phyloP scores from a whole-genome alignment of 2,113 vertebrate species.

The Zosterops pallidus region DNA sequence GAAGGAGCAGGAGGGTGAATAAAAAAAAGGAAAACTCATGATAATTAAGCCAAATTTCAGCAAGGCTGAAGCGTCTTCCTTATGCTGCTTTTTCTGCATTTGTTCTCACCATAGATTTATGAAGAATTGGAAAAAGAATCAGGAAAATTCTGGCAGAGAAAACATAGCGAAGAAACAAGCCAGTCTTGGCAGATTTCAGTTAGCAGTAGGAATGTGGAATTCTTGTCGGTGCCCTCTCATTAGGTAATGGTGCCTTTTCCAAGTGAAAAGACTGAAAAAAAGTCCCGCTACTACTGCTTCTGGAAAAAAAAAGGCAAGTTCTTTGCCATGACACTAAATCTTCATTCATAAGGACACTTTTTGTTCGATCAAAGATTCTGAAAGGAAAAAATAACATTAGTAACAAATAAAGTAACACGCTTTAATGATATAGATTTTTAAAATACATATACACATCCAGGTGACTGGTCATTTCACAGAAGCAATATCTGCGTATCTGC shows the following conservation, averaged over 20 bases:
- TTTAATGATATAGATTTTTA: background rate
- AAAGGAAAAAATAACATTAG: background rate
- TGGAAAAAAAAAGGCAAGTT: background rate
- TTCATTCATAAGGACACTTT: slow-evolving; percentile 1
- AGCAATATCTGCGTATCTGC: background rate
- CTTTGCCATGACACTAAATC: background rate
- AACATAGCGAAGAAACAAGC: slow-evolving; percentile 40
- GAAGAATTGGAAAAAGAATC: slow-evolving; percentile 60
- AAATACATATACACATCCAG: too few relatives aligned
- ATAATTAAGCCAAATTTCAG: slow-evolving; percentile 64
- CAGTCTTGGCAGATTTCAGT: slow-evolving; percentile 63
- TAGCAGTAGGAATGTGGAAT: slow-evolving; percentile 60
- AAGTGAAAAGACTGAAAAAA: slow-evolving; percentile 20
- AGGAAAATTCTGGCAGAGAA: slow-evolving; percentile 67
- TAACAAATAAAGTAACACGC: background rate
- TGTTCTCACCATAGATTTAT: slow-evolving; percentile 64
- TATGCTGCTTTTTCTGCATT: slow-evolving; percentile 65
- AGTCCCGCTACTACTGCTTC: background rate
- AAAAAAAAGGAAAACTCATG: slow-evolving; percentile 18
- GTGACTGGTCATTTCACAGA: background rate
- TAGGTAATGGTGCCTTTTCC: slow-evolving; percentile 58
- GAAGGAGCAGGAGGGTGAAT: slow-evolving; percentile 54
- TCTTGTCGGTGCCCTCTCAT: slow-evolving; percentile 55
- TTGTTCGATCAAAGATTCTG: background rate
- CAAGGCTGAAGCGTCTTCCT: slow-evolving; percentile 51